Evolutionary conservation across 2,888 invertebrate genomes (phyloP).

Genomic region (Carabus problematicus): DNA sequence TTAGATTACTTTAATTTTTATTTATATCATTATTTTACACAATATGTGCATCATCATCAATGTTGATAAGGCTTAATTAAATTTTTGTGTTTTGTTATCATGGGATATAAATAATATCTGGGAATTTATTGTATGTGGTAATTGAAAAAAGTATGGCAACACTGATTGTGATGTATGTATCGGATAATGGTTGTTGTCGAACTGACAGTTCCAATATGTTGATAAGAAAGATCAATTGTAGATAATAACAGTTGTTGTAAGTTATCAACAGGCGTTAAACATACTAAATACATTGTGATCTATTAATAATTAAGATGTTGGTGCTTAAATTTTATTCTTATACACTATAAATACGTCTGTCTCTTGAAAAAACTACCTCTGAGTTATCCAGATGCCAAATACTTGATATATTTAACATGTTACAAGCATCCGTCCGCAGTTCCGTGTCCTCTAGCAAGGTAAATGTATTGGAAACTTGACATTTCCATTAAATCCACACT

Average conservation of each 20-base stretch:
- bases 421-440: conserved; percentile 42
- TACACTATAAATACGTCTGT: conserved; percentile 16
- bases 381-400: conserved; percentile 34
- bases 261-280: background rate
- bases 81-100: too few species aligned
- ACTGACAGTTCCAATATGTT: conserved; percentile 14
- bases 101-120: too few species aligned
- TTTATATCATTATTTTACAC: background rate
- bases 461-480: background rate
- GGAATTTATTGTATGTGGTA: too few species aligned
- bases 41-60: too few species aligned
- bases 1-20: too few species aligned
- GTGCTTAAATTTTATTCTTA: conserved; percentile 30
- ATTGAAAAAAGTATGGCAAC: background rate
- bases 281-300: conserved; percentile 18
- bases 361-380: conserved; percentile 31
- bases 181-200: background rate
- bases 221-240: conserved; percentile 15
- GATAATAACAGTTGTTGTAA: background rate
- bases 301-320: conserved; percentile 28
- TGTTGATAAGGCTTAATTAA: too few species aligned
- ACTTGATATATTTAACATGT: conserved; percentile 33
- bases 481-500: background rate
- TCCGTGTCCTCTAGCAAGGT: conserved; percentile 36
- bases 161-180: conserved; percentile 13